phyloP scores from a whole-genome alignment of 1,140 invertebrate genomes.

The Pygmarrhopalites habei region DNA sequence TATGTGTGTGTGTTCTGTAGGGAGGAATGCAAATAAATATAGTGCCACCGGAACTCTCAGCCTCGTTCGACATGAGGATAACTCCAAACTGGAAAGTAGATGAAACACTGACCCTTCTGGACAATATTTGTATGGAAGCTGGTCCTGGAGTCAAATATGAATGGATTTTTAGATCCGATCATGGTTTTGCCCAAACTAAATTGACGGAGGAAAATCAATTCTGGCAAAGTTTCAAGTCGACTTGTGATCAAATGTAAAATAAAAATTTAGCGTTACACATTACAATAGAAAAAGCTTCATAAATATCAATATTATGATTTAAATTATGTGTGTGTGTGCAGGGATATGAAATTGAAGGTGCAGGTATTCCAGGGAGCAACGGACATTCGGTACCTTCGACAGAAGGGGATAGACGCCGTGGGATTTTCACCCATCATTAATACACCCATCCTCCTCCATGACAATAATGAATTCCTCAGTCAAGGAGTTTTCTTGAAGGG shows the following conservation, averaged over 20 bases:
- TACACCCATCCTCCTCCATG: conserved; percentile 64
- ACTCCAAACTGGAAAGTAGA: conserved; percentile 60
- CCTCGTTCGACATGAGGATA: conserved; percentile 74
- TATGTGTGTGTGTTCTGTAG: conserved; percentile 8
- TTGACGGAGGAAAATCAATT: conserved; percentile 61
- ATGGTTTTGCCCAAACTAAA: conserved; percentile 55
- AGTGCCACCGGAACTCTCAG: conserved; percentile 62
- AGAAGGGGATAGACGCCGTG: conserved; percentile 55
- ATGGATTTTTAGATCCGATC: conserved; percentile 61
- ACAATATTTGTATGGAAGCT: conserved; percentile 71
- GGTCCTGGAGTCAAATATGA: conserved; percentile 66
- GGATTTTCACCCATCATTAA: conserved; percentile 73
- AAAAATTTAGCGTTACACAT: not conserved
- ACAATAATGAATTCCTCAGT: conserved; percentile 65
- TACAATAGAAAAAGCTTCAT: not conserved
- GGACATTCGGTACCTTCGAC: conserved; percentile 20
- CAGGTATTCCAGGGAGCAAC: conserved; percentile 25
- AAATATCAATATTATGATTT: not conserved
- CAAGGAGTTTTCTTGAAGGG: conserved; percentile 57
- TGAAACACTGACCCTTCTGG: conserved; percentile 63
- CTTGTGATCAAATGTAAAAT: conserved; percentile 53
- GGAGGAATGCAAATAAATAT: conserved; percentile 13
- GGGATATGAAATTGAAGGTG: conserved; percentile 11
- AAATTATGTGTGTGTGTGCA: no score
- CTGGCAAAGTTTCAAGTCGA: conserved; percentile 69